These are phyloP conservation scores for Pantherophis alleghaniensis DNA, from an alignment of 2,797 vertebrate genomes.

Conservation along the genomic window DNA sequence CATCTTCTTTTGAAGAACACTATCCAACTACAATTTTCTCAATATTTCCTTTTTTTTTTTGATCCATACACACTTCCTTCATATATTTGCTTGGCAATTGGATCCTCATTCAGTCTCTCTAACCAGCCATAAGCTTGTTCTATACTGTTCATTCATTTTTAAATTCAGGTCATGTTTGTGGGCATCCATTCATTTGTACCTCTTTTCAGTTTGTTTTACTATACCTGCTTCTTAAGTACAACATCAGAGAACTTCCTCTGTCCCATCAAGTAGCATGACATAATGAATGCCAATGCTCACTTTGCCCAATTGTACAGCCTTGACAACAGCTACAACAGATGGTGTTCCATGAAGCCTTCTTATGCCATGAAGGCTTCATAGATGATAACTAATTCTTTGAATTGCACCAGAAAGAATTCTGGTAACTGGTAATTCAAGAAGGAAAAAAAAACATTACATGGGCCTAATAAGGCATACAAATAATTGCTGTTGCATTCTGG, in stretches of 20 bases:
- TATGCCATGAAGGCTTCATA: not conserved
- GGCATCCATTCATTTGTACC: not conserved
- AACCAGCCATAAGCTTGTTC: not conserved
- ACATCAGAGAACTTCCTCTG: not conserved
- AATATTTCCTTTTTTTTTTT: not conserved
- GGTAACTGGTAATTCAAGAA: not conserved
- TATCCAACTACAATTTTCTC: not conserved
- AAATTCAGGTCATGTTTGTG: not conserved
- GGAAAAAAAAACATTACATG: not conserved
- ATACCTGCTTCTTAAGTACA: not conserved
- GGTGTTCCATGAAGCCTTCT: not conserved
- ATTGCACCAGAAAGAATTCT: not conserved
- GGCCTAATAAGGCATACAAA: not conserved
- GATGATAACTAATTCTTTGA: not conserved
- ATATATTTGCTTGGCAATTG: not conserved
- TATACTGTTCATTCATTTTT: not conserved
- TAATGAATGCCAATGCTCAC: not conserved
- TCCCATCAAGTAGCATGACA: not conserved
- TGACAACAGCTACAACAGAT: not conserved
- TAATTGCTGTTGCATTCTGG: not conserved
- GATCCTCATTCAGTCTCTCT: not conserved
- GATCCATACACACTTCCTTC: not conserved
- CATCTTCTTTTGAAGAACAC: not conserved
- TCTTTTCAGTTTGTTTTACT: not conserved
- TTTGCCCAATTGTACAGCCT: not conserved